phyloP scores from a whole-genome alignment of 2,113 vertebrate genomes.

The Sigmodon hispidus region DNA sequence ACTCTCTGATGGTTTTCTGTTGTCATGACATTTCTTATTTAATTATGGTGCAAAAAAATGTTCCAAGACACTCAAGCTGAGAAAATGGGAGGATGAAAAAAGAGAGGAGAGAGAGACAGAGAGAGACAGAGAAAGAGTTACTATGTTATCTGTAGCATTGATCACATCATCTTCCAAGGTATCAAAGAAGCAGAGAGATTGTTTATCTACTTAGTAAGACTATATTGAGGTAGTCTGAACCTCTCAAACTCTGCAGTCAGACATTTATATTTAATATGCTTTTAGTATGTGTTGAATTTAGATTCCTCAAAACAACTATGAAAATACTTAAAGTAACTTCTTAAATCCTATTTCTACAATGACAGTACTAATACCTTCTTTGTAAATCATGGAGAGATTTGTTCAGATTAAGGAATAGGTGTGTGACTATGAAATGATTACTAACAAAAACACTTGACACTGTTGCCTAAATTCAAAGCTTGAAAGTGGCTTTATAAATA shows the following conservation, averaged over 20 bases:
- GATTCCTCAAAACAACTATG: not conserved
- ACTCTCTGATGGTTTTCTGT: constrained; percentile 59
- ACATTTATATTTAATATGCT: not conserved
- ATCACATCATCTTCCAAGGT: not conserved
- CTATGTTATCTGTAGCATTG: not conserved
- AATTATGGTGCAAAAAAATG: constrained; percentile 40
- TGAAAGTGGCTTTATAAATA: not conserved
- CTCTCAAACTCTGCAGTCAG: not conserved
- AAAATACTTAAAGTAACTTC: constrained; percentile 23
- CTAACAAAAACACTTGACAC: not conserved
- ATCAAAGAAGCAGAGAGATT: not conserved
- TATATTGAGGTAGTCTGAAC: not conserved
- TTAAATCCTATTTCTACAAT: constrained; percentile 50
- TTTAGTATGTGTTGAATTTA: not conserved
- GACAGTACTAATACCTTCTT: not conserved
- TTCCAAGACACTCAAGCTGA: constrained; percentile 34
- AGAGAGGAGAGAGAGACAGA: not conserved
- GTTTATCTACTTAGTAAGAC: not conserved
- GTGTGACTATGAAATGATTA: not conserved
- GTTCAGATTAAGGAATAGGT: not conserved
- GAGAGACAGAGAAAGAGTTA: not conserved
- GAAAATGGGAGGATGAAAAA: not conserved
- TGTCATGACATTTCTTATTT: constrained; percentile 54
- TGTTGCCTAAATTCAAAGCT: not conserved
- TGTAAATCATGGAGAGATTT: not conserved